Evolutionary conservation across 2,888 invertebrate genomes (phyloP), one percentile per base, ranked within the genome.

Genomic region (Brassicogethes aeneus): DNA sequence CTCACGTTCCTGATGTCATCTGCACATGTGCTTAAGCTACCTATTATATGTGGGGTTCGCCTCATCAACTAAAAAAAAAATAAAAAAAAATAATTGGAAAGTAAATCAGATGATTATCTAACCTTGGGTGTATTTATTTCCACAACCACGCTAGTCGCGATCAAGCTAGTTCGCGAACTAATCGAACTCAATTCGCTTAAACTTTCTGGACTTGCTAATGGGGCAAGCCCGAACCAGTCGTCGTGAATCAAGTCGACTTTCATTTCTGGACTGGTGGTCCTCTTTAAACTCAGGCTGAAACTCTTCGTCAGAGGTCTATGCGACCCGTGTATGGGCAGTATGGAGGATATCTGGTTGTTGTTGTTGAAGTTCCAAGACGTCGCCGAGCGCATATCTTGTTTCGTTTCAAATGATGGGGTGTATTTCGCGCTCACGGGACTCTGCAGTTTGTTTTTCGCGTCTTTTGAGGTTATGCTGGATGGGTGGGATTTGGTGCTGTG

Each of bases 131-230:
- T 55, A 43, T 41, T 15, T 31, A 57, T 57, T 14, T 61, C 62
- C 15, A 59, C 51, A 43, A 70, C 70, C 45, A 70, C 52, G 32
- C 45, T 50, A n/a, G 50, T 70, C 34, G 74, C 72, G 35, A 76
- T 71, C 39, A 77, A 69, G 50, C 80, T 79, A 15, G 79, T 75
- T 46, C 82, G 72, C 15, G 85, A 84, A 52, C 80, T 79, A 40
- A 84, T 76, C 59, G 85, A 84, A 2, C 85, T 85, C n/a, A 84
- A 76, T 61, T 87, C 87, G 1, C 85, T 87, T 10, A 89, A 65
- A 1, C 85, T 85, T 62, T 89, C 88, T 0, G 88, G 87, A 38
- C 86, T 85, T 7, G 89, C 89, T 15, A 89, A 61, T 0, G 89
- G 88, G 0, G 88, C 89, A 44, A 79, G 66, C 0, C 81, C 79